These are phyloP conservation scores for Macrophya annulata DNA, from an alignment of 2,888 invertebrate species.

Conservation along the genomic window DNA sequence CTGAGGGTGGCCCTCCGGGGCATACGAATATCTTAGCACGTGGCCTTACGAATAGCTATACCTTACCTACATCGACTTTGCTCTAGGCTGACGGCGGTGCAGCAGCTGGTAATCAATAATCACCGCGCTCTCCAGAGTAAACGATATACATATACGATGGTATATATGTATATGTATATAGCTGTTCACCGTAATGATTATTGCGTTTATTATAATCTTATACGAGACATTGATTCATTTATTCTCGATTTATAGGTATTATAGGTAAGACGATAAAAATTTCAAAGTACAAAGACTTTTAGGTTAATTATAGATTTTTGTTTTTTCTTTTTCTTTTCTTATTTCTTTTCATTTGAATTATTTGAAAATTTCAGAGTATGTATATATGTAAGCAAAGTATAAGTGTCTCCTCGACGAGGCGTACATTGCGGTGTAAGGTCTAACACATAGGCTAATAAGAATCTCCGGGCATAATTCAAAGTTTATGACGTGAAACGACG, in stretches of 20 bases:
- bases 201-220: neutral
- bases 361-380: neutral
- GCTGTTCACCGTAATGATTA: neutral
- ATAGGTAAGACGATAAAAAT: too few relatives aligned
- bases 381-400: too few relatives aligned
- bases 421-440: neutral
- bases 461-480: conserved; percentile 41
- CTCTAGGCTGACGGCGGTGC: conserved; percentile 42
- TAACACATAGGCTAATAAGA: conserved; percentile 19
- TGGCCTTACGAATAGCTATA: conserved; percentile 61
- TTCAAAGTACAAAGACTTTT: too few relatives aligned
- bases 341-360: neutral
- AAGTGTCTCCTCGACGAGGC: neutral
- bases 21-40: conserved; percentile 75
- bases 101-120: conserved; percentile 50
- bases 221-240: neutral
- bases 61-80: conserved; percentile 19
- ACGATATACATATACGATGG: conserved; percentile 6
- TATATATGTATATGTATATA: too few relatives aligned
- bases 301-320: too few relatives aligned
- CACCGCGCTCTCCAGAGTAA: conserved; percentile 38
- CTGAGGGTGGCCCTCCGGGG: conserved; percentile 73
- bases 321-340: neutral
- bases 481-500: conserved; percentile 52
- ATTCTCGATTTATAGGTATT: too few relatives aligned